Evolutionary conservation across 2,797 vertebrate genomes (phyloP).

Genomic region (Hafferia zeledoni): DNA sequence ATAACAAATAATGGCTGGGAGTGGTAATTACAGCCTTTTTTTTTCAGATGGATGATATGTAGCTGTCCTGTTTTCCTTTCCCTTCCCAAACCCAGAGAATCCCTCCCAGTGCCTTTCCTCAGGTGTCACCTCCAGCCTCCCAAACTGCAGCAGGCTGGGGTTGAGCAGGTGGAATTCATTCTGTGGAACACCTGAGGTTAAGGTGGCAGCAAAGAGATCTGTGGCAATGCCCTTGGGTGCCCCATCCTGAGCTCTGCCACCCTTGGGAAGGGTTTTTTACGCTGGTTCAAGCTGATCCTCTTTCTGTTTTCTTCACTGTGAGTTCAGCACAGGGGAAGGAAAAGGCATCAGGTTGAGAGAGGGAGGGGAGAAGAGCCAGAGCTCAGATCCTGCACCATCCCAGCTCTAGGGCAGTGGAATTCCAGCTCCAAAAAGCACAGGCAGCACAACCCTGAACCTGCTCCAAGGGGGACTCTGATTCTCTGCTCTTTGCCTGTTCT

Average conservation of each 20-base stretch:
- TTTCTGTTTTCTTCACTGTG: not conserved
- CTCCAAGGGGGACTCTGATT: not conserved
- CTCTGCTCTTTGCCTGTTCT: not conserved
- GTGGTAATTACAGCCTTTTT: conserved; percentile 47
- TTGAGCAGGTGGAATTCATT: not conserved
- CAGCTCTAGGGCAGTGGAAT: not conserved
- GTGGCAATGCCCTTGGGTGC: not conserved
- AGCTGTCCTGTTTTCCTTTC: conserved; percentile 22
- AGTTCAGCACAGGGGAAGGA: not conserved
- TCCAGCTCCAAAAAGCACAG: not conserved
- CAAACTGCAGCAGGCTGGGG: not conserved
- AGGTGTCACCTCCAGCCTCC: conserved; percentile 25
- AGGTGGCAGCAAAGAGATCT: not conserved
- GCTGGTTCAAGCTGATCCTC: not conserved
- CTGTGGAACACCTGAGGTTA: not conserved
- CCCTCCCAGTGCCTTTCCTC: not conserved
- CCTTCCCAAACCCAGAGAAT: not conserved
- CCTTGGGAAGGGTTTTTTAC: not conserved
- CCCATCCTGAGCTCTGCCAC: not conserved
- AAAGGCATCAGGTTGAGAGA: not conserved
- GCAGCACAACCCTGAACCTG: not conserved
- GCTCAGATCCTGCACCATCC: not conserved
- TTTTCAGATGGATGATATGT: not conserved
- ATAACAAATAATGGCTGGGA: conserved; percentile 55
- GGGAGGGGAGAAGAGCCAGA: not conserved